These are phyloP conservation scores for Daboia siamensis DNA, from an alignment of 2,113 vertebrate genomes.

Conservation along the genomic window DNA sequence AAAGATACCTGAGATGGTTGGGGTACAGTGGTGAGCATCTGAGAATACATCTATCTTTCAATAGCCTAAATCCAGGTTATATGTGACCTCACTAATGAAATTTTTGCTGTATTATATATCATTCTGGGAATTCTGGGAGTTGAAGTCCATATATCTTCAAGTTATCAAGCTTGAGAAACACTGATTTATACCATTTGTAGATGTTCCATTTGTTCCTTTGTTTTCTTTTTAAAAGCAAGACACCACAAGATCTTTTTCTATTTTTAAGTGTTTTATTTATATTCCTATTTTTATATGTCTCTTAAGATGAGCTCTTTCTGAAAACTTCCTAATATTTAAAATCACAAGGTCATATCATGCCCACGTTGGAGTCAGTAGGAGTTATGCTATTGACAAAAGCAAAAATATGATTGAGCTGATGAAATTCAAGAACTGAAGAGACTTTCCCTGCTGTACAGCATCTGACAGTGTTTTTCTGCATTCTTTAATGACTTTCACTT, in stretches of 20 bases:
- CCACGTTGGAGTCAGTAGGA: constrained; percentile 22
- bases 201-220: background rate
- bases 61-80: too few relatives aligned
- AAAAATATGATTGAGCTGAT: constrained; percentile 22
- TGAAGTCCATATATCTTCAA: background rate
- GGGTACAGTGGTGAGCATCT: too few relatives aligned
- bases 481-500: constrained; percentile 72
- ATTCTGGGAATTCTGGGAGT: background rate
- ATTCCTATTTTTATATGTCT: constrained; percentile 33
- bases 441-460: constrained; percentile 41
- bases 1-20: too few relatives aligned
- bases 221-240: constrained; percentile 12
- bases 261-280: background rate
- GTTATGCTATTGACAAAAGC: constrained; percentile 42
- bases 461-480: constrained; percentile 49
- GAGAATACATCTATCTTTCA: too few relatives aligned
- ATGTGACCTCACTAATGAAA: background rate
- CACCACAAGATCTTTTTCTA: background rate
- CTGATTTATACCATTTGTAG: background rate
- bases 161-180: background rate
- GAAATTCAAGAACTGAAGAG: constrained; percentile 48
- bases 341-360: background rate
- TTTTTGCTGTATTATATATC: background rate
- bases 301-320: constrained; percentile 8
- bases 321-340: constrained; percentile 35